Evolutionary conservation across 1,140 invertebrate species (phyloP), one percentile per base, ranked within the genome.

Genomic region (Myzus persicae): DNA sequence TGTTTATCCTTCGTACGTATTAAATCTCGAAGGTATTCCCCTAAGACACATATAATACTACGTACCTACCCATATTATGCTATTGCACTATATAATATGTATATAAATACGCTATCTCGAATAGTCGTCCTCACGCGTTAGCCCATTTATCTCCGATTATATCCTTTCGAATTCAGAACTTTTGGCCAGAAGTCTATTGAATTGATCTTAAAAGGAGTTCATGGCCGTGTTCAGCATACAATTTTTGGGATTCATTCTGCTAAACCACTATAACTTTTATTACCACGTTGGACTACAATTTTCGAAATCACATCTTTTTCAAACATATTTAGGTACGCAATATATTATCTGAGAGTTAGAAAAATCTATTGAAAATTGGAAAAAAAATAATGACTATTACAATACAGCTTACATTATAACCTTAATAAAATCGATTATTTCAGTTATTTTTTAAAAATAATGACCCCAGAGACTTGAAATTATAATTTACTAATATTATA

Each of bases 1-100:
- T 76, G 31, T n/a, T 76, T 76, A 76, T 18, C 36, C 59, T 76
- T 76, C 14, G 9, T 31, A 31, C 11, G 59, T 31, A 67, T 67
- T 67, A 67, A 67, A 76, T 76, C 59, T n/a, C n/a, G 31, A 76
- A 76, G 59, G 59, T 76, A 76, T 76, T 76, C 59, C 59, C 59
- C 3, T n/a, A 76, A 76, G 59, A 76, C 59, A n/a, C 59, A 76
- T 76, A 76, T 76, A 76, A 76, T n/a, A 76, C 14, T 76, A 14
- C 59, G 4, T 76, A 76, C n/a, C 59, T 76, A 76, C 31, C n/a
- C 31, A 76, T 76, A 76, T 18, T 76, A 76, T n/a, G 59, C 1
- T 76, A 67, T 67, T 67, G 31, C 59, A 67, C 59, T 20, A 76
- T 76, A 76, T n/a, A 76, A n/a, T 67, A 67, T 67, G 59, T 76